Evolutionary conservation across 2,888 invertebrate genomes (phyloP).

Genomic region (Isotomurus palustris): DNA sequence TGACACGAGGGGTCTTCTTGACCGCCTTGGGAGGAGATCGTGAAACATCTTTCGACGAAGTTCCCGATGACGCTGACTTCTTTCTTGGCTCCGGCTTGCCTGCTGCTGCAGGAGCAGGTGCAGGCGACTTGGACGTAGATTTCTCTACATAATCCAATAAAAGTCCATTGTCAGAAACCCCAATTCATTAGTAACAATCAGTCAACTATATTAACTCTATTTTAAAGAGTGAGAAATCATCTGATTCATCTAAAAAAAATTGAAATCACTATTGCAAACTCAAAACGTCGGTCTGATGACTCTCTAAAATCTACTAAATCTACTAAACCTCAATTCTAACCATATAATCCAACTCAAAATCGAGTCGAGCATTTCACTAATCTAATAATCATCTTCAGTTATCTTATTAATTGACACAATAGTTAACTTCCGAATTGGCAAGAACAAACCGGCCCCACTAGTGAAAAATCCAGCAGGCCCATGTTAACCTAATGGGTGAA

Average conservation of each 20-base stretch:
- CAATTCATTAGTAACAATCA: background rate
- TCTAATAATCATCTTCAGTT: background rate
- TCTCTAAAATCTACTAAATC: background rate
- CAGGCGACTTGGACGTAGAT: constrained; percentile 54
- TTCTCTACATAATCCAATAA: constrained; percentile 23
- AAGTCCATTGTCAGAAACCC: background rate
- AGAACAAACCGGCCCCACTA: background rate
- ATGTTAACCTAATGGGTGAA: too few species aligned
- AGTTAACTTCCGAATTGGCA: background rate
- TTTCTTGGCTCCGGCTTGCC: constrained; percentile 47
- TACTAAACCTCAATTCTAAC: background rate
- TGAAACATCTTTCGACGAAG: constrained; percentile 50
- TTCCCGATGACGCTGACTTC: constrained; percentile 56
- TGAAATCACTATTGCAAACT: too few species aligned
- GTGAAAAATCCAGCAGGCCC: too few species aligned
- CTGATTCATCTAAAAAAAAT: background rate
- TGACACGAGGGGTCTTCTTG: constrained; percentile 53
- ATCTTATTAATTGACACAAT: background rate
- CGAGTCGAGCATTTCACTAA: background rate
- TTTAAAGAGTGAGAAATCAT: too few species aligned
- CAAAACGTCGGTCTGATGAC: background rate
- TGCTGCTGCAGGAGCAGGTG: constrained; percentile 51
- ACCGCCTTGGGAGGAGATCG: constrained; percentile 56
- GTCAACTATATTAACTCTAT: too few species aligned
- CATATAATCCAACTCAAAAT: background rate